Evolutionary conservation across 2,113 vertebrate species (phyloP).

Genomic region (Genyomyrus donnyi): DNA sequence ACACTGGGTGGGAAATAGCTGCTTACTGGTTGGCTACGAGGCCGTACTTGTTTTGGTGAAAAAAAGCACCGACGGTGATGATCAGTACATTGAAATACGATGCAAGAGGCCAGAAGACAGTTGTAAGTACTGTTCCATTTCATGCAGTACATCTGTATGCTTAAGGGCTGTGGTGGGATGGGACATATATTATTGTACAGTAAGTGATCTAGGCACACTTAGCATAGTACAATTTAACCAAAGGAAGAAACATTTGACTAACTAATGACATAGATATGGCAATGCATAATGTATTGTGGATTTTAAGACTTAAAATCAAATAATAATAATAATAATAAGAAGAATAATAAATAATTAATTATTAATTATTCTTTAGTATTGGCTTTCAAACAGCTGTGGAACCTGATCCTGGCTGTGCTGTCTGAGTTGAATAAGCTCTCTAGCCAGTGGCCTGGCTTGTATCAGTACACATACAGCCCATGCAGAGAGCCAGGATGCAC

Average conservation of each 20-base stretch:
- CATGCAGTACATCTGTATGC: background rate
- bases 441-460: constrained; percentile 54
- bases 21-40: constrained; percentile 44
- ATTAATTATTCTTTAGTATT: background rate
- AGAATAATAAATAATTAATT: background rate
- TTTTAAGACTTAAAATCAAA: background rate
- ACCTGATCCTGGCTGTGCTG: constrained; percentile 46
- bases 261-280: background rate
- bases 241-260: background rate
- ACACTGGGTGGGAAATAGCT: constrained; percentile 51
- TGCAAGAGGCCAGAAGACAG: constrained; percentile 41
- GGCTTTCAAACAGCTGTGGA: constrained; percentile 50
- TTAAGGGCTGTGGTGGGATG: fast-evolving
- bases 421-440: constrained; percentile 37
- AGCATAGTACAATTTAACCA: background rate
- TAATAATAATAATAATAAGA: background rate
- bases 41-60: constrained; percentile 52
- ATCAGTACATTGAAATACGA: constrained; percentile 56
- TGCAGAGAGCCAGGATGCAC: constrained; percentile 40
- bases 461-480: constrained; percentile 36
- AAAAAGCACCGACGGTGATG: constrained; percentile 42
- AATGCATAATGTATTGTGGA: background rate
- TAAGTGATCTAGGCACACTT: background rate
- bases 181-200: background rate
- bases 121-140: constrained; percentile 13